Evolutionary conservation across 2,113 vertebrate species (phyloP).

Genomic region (Centropristis striata): DNA sequence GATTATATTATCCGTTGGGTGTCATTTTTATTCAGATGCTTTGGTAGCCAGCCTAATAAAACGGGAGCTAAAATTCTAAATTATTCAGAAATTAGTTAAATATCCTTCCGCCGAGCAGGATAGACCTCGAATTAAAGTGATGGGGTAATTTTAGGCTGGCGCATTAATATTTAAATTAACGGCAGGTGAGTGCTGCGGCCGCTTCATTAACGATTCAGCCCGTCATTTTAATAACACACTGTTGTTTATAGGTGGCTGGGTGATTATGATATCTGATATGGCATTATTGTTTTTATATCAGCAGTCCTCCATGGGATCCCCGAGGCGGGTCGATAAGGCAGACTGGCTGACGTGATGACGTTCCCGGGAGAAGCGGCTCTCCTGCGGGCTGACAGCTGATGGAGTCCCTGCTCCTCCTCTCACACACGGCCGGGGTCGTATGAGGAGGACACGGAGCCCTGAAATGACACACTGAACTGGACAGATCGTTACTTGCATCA

Average conservation of each 20-base stretch:
- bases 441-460: conserved; percentile 51
- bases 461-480: conserved; percentile 59
- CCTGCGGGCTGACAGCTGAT: conserved; percentile 81
- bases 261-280: background rate
- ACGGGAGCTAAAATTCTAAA: conserved; percentile 37
- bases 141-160: conserved; percentile 50
- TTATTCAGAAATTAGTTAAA: conserved; percentile 58
- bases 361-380: conserved; percentile 75
- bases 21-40: background rate
- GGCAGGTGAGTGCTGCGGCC: conserved; percentile 27
- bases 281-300: conserved; percentile 8
- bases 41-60: conserved; percentile 1
- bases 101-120: conserved; percentile 50
- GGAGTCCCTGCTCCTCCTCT: conserved; percentile 75
- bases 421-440: conserved; percentile 50
- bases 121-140: conserved; percentile 44
- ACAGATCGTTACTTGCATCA: conserved; percentile 3
- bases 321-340: conserved; percentile 64
- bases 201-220: background rate
- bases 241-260: background rate
- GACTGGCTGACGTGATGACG: conserved; percentile 78
- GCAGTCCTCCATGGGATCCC: conserved; percentile 79
- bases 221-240: too few relatives aligned
- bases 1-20: background rate
- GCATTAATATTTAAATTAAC: conserved; percentile 68